A percentile compares a stretch with the other conserved stretches of the same genome.
Conservation (phyloP, 2,888 invertebrate genomes). For the Cistogaster globosa region DNA sequence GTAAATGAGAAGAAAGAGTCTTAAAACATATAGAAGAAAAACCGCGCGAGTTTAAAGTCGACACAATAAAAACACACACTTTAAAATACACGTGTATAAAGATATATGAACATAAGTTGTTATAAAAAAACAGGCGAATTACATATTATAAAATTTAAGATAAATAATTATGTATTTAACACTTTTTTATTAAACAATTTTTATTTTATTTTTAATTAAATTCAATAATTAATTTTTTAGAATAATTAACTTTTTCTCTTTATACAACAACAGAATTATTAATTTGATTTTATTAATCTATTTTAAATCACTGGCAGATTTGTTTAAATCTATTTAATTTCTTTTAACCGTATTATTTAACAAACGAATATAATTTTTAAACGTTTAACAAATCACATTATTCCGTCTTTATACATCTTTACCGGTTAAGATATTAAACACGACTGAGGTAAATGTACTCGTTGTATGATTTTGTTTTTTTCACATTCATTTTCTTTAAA, state of each 20-base stretch:
- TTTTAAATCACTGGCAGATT: neutral
- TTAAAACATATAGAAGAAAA: conserved; percentile 8
- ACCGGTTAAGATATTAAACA: conserved; percentile 82
- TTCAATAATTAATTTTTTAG: too few relatives aligned
- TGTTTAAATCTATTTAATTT: conserved; percentile 1
- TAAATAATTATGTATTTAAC: too few relatives aligned
- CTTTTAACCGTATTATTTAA: conserved; percentile 39
- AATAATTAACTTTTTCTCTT: neutral
- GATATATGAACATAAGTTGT: neutral
- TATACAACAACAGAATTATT: neutral
- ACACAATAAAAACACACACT: conserved; percentile 26
- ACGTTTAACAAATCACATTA: conserved; percentile 22
- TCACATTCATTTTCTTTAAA: conserved; percentile 31
- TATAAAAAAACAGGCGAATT: neutral
- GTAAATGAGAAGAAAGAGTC: neutral
- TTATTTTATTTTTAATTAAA: too few relatives aligned
- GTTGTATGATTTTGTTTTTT: conserved; percentile 66
- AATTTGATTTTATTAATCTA: neutral
- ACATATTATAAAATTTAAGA: neutral
- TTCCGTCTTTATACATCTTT: conserved; percentile 75
- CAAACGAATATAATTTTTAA: conserved; percentile 22
- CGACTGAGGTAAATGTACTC: conserved; percentile 83
- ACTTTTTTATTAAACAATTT: too few relatives aligned
- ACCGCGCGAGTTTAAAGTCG: conserved; percentile 53
- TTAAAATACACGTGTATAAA: conserved; percentile 39